Percentiles rank a stretch among this genome's conserved stretches.
phyloP scores from a whole-genome alignment of 23 tunicate genomes.

The Trididemnum miniatum region DNA sequence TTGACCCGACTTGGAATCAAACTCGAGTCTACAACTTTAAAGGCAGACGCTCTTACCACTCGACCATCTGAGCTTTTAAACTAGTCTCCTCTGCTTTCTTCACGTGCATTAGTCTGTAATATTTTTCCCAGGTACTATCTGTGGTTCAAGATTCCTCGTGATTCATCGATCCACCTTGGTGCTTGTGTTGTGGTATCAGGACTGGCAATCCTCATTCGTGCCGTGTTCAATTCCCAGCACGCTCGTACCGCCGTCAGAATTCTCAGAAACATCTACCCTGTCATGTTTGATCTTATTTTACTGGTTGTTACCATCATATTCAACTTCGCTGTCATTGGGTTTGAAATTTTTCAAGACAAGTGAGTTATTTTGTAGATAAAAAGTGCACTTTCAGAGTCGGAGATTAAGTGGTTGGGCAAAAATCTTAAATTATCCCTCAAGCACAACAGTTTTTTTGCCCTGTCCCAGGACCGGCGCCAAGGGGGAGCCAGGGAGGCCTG shows the following conservation, averaged over 20 bases:
- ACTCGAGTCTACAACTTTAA: too few species aligned
- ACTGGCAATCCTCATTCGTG: slow-evolving; percentile 64
- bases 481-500: too few species aligned
- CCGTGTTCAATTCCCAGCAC: slow-evolving; percentile 80
- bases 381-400: too few species aligned
- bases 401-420: too few species aligned
- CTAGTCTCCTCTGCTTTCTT: neutral
- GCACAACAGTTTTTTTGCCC: too few species aligned
- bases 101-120: too few species aligned
- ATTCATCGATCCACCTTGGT: slow-evolving; percentile 58
- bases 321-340: slow-evolving; percentile 82
- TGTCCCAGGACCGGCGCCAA: too few species aligned
- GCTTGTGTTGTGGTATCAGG: slow-evolving; percentile 90
- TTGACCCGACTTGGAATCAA: too few species aligned
- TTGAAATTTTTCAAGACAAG: slow-evolving; percentile 92
- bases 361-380: slow-evolving; percentile 36
- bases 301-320: slow-evolving; percentile 80
- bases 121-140: slow-evolving; percentile 66
- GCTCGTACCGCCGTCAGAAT: slow-evolving; percentile 72
- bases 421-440: too few species aligned
- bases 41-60: too few species aligned
- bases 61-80: neutral
- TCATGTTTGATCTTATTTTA: slow-evolving; percentile 88
- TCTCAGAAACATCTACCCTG: slow-evolving; percentile 83
- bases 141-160: slow-evolving; percentile 42